These are phyloP conservation scores for Drosophila mulleri DNA, from an alignment of 2,888 invertebrate genomes.

Conservation along the genomic window DNA sequence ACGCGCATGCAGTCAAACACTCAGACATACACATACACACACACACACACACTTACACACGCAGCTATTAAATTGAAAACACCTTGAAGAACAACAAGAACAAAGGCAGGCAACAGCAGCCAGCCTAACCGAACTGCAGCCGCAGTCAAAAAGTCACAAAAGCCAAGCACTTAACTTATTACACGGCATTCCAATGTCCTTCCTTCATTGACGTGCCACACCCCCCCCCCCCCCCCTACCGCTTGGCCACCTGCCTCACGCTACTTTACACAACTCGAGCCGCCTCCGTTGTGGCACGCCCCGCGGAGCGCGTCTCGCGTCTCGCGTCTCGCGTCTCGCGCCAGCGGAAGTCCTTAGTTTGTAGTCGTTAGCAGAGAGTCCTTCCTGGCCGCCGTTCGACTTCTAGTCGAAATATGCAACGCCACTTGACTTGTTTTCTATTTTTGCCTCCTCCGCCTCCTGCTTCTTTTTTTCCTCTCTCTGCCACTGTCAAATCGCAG, in stretches of 20 bases:
- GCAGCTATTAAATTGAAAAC: slow-evolving; percentile 71
- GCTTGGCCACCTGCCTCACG: background rate
- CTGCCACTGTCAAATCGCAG: slow-evolving; percentile 24
- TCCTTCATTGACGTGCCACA: slow-evolving; percentile 41
- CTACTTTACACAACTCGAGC: background rate
- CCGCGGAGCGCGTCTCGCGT: slow-evolving; percentile 8
- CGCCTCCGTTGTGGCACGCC: slow-evolving; percentile 1
- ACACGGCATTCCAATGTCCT: slow-evolving; percentile 74
- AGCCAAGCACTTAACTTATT: slow-evolving; percentile 80
- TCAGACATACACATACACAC: slow-evolving; percentile 20
- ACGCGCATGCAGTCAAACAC: slow-evolving; percentile 65
- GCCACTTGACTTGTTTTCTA: slow-evolving; percentile 32
- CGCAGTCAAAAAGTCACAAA: slow-evolving; percentile 66
- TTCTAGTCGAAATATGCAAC: slow-evolving; percentile 68
- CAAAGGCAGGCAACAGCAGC: slow-evolving; percentile 23
- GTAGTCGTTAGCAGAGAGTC: slow-evolving; percentile 53
- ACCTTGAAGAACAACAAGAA: slow-evolving; percentile 53
- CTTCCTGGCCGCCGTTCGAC: slow-evolving; percentile 24
- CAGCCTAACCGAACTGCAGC: slow-evolving; percentile 47
- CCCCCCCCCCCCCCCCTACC: background rate
- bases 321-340: slow-evolving; percentile 8
- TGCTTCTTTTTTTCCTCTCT: background rate
- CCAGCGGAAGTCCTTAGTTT: slow-evolving; percentile 76
- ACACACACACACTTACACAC: slow-evolving; percentile 18
- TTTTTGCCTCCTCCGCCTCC: background rate